phyloP scores from a whole-genome alignment of 2,113 vertebrate genomes.

The Vombatus ursinus region DNA sequence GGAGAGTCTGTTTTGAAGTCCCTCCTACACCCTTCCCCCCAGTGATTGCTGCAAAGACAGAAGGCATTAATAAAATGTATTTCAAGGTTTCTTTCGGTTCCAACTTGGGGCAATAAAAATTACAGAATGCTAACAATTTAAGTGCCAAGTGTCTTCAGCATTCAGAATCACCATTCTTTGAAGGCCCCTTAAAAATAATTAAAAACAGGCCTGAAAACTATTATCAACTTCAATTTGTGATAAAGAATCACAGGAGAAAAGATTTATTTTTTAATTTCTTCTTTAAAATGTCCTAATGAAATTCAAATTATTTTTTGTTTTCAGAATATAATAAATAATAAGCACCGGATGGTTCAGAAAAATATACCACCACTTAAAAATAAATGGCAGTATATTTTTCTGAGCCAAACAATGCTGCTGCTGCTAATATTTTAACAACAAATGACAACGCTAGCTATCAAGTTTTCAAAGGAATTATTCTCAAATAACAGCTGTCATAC shows the following conservation, averaged over 20 bases:
- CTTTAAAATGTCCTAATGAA: slow-evolving; percentile 38
- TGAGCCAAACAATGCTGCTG: not conserved
- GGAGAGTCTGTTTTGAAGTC: not conserved
- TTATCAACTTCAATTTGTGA: slow-evolving; percentile 34
- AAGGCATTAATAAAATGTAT: not conserved
- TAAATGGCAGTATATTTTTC: not conserved
- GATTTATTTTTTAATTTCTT: not conserved
- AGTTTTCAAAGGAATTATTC: not conserved
- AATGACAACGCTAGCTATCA: not conserved
- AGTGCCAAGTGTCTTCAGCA: not conserved
- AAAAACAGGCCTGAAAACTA: not conserved
- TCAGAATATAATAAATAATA: slow-evolving; percentile 1
- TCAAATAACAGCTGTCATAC: not conserved
- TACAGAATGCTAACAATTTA: not conserved
- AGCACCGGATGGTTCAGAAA: not conserved
- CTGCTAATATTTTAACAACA: not conserved
- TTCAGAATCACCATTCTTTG: not conserved
- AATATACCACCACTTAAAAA: not conserved
- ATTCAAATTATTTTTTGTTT: not conserved
- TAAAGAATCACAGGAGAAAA: not conserved
- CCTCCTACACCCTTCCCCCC: too few species aligned
- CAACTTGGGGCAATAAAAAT: not conserved
- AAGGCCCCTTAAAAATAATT: slow-evolving; percentile 13
- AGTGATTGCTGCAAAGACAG: not conserved
- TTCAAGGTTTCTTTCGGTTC: not conserved